Percentiles rank a stretch among this genome's conserved stretches.
Evolutionary conservation across 2,888 invertebrate species (phyloP).

Genomic region (Rotaria sp.): DNA sequence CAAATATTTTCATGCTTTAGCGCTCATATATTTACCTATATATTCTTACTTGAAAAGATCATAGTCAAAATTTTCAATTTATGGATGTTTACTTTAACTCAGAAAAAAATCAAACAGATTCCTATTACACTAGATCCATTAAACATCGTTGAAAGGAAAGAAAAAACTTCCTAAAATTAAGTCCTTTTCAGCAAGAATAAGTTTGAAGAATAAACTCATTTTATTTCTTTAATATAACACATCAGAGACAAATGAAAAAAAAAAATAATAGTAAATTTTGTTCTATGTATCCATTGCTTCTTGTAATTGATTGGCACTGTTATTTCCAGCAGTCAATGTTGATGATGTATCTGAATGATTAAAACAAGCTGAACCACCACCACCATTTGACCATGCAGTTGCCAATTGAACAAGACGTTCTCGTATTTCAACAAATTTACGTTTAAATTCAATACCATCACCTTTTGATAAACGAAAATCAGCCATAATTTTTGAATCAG

Average conservation of each 20-base stretch:
- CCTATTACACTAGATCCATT: too few relatives aligned
- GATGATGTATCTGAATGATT: slow-evolving; percentile 13
- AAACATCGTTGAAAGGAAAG: too few relatives aligned
- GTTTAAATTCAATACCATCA: slow-evolving; percentile 41
- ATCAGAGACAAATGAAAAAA: neutral
- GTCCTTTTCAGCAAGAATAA: too few relatives aligned
- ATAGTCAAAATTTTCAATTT: too few relatives aligned
- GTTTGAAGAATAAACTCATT: slow-evolving; percentile 2
- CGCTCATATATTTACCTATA: too few relatives aligned
- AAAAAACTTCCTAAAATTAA: too few relatives aligned
- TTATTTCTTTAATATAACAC: neutral
- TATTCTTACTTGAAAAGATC: too few relatives aligned
- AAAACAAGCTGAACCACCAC: slow-evolving; percentile 9
- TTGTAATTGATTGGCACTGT: neutral
- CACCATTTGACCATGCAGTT: neutral
- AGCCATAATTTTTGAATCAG: slow-evolving; percentile 33
- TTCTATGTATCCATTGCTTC: slow-evolving; percentile 27
- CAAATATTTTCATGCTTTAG: too few relatives aligned
- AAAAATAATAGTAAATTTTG: neutral
- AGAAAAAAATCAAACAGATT: too few relatives aligned
- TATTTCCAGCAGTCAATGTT: neutral
- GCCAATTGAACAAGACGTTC: slow-evolving; percentile 18
- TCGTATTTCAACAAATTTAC: slow-evolving; percentile 31
- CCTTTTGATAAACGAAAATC: slow-evolving; percentile 41
- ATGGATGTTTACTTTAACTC: too few relatives aligned